Base-by-base conservation (phyloP, 2,888 invertebrate species). In the Drosophila ochracea region DNA sequence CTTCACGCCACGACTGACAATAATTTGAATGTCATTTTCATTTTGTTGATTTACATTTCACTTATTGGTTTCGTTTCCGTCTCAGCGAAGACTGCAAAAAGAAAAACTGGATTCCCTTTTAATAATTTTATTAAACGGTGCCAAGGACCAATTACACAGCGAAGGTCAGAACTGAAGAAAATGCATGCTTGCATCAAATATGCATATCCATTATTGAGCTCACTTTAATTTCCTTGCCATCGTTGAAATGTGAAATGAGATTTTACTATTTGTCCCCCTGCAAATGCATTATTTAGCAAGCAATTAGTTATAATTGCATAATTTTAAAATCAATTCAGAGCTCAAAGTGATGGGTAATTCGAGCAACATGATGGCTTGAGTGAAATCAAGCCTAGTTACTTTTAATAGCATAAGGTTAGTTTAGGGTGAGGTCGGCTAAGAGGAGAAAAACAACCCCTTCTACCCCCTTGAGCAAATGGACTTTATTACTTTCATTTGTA, bases 21-120 rank as follows among this genome's bases (percentile, higher is more conserved):
- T 84, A 91, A 81, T 87, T 87, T 74, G 68, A 83, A 81, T 67
- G 71, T 68, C 76, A 53, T 68, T 72, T 84, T 71, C 75, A 73
- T 73, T 84, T 65, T 73, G 63, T 84, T 75, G 82, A 87, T 81
- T 89, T 79, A 73, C 76, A 82, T 91, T 86, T 77, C 25, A 69
- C 77, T 81, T 75, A 78, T 83, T 81, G 73, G 76, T 75, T 74
- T 70, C 62, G 31, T 47, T 52, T 25, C 47, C 52, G 58, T 53
- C 61, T 52, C 61, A 60, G 66, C 71, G 62, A 71, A 68, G 62
- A 78, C 60, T 58, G 63, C 67, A 64, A 74, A 63, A 68, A 61
- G 66, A 47, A 16, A n/a, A 16, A 25, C 67, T 70, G 60, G 72
- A 80, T 74, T 72, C 55, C 63, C 55, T 73, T 84, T 91, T 62